Percentiles rank a stretch among this genome's conserved stretches.
These are phyloP conservation scores for Tromatobia lineatoria DNA, from an alignment of 2,888 invertebrate genomes.

Conservation along the genomic window DNA sequence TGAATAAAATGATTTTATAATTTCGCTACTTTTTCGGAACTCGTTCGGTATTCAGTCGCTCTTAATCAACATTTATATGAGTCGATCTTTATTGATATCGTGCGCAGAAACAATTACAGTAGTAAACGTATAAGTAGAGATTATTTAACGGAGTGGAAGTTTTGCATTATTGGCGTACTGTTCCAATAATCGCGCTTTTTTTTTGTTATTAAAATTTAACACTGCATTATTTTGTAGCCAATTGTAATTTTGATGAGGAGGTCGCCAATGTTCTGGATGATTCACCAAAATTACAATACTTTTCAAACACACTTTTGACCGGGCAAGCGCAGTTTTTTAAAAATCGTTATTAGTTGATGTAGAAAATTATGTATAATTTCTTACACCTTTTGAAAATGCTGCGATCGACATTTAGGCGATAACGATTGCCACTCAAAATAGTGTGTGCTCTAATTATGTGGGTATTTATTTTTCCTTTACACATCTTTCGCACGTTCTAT, in stretches of 20 bases:
- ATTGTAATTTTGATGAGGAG: neutral
- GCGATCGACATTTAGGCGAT: conserved; percentile 4
- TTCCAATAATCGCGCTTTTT: neutral
- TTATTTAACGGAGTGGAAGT: neutral
- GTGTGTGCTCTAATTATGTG: neutral
- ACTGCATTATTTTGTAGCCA: neutral
- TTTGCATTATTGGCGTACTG: neutral
- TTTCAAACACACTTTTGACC: neutral
- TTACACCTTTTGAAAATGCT: neutral
- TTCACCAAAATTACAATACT: neutral
- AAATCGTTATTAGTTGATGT: neutral
- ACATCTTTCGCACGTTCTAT: neutral
- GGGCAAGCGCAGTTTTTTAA: neutral
- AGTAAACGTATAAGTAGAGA: conserved; percentile 21
- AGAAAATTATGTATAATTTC: conserved; percentile 7
- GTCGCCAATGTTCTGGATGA: neutral
- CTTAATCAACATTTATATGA: conserved; percentile 13
- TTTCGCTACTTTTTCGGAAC: neutral
- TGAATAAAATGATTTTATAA: neutral
- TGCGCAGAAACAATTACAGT: conserved; percentile 30
- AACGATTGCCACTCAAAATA: neutral
- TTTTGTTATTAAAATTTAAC: neutral
- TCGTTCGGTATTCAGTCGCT: conserved; percentile 14
- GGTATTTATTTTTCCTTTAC: neutral
- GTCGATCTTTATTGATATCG: conserved; percentile 23